These are phyloP conservation scores for Chaitophorus viminalis DNA, from an alignment of 2,888 invertebrate species.

Conservation along the genomic window DNA sequence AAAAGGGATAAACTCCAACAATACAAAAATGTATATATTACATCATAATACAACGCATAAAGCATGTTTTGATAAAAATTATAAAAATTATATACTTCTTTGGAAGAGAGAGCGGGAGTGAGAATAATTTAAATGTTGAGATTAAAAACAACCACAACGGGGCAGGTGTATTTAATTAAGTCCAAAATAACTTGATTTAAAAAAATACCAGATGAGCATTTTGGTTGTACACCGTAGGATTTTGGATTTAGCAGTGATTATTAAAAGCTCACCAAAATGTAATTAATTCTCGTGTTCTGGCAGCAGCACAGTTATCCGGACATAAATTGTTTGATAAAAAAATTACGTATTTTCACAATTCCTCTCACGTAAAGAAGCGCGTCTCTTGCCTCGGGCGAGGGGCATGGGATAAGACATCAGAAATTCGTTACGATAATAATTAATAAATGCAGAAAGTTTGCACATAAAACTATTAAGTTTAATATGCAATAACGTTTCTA, in stretches of 20 bases:
- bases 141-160: conserved; percentile 43
- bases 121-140: conserved; percentile 52
- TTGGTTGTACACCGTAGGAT: conserved; percentile 28
- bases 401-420: conserved; percentile 40
- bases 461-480: conserved; percentile 47
- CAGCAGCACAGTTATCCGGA: conserved; percentile 48
- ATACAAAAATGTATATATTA: background rate
- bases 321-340: conserved; percentile 52
- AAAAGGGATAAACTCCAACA: conserved; percentile 4
- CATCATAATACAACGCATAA: background rate
- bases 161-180: conserved; percentile 51
- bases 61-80: background rate
- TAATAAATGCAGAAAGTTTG: conserved; percentile 48
- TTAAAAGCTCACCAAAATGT: conserved; percentile 58
- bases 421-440: conserved; percentile 48
- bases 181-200: conserved; percentile 49
- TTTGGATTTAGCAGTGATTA: conserved; percentile 57
- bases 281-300: conserved; percentile 52
- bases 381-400: conserved; percentile 14
- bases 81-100: conserved; percentile 19
- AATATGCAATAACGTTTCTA: conserved; percentile 41
- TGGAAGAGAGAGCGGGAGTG: background rate
- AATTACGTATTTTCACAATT: conserved; percentile 41
- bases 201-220: conserved; percentile 47
- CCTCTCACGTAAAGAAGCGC: conserved; percentile 57